phyloP scores from a whole-genome alignment of 2,113 vertebrate genomes.

The Aramus guarauna region DNA sequence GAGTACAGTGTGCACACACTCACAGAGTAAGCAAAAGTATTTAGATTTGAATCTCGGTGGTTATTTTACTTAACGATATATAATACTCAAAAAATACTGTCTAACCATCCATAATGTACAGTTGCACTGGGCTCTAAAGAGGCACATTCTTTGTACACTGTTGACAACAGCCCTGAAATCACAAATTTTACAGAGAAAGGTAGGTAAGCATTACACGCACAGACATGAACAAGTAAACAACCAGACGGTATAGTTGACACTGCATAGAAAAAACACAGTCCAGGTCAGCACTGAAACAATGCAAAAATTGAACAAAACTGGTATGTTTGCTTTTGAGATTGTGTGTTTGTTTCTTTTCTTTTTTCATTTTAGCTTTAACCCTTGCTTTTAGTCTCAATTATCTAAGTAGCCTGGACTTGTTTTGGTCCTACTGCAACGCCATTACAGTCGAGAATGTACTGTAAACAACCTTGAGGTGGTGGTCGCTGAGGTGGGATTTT shows the following conservation, averaged over 20 bases:
- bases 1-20: slow-evolving; percentile 67
- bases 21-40: slow-evolving; percentile 61
- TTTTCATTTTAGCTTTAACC: slow-evolving; percentile 74
- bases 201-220: slow-evolving; percentile 87
- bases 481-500: slow-evolving; percentile 89
- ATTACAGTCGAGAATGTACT: slow-evolving; percentile 93
- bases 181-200: slow-evolving; percentile 84
- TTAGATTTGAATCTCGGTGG: slow-evolving; percentile 63
- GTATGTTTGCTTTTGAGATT: slow-evolving; percentile 47
- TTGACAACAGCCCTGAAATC: slow-evolving; percentile 85
- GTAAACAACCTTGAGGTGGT: slow-evolving; percentile 96
- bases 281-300: slow-evolving; percentile 80
- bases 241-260: slow-evolving; percentile 83
- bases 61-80: slow-evolving; percentile 66
- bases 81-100: slow-evolving; percentile 68
- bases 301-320: slow-evolving; percentile 72
- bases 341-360: slow-evolving; percentile 68
- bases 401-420: slow-evolving; percentile 90
- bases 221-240: slow-evolving; percentile 83
- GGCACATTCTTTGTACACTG: slow-evolving; percentile 86
- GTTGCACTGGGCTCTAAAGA: slow-evolving; percentile 81
- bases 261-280: slow-evolving; percentile 92
- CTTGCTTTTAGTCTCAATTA: slow-evolving; percentile 65
- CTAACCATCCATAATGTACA: slow-evolving; percentile 75
- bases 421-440: slow-evolving; percentile 86